Percentiles rank a stretch among this genome's conserved stretches.
These are phyloP conservation scores for Tricholauxania praeusta DNA, from an alignment of 2,888 invertebrate species.

Conservation along the genomic window DNA sequence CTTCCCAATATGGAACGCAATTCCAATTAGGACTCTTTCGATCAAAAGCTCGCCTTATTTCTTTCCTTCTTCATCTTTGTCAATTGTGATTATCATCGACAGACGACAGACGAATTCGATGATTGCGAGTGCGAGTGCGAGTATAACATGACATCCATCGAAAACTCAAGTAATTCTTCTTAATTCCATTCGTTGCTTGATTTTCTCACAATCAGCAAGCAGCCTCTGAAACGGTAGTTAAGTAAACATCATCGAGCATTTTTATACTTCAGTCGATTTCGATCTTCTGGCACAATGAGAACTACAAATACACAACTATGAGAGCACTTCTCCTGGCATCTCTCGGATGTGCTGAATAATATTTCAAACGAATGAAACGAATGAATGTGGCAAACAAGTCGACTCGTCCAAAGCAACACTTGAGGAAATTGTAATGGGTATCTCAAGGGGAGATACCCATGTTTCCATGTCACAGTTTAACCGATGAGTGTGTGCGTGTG, in stretches of 20 bases:
- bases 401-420: conserved; percentile 8
- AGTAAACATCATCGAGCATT: conserved; percentile 29
- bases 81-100: conserved; percentile 15
- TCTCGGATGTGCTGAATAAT: conserved; percentile 30
- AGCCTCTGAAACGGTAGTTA: conserved; percentile 33
- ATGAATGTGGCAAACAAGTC: conserved; percentile 21
- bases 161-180: conserved; percentile 13
- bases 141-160: conserved; percentile 2
- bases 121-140: not conserved
- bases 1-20: not conserved
- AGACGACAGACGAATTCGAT: not conserved
- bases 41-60: not conserved
- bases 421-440: conserved; percentile 18
- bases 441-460: too few species aligned
- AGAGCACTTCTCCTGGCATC: conserved; percentile 3
- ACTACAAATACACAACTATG: conserved; percentile 11
- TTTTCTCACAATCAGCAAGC: conserved; percentile 28
- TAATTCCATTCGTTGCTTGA: conserved; percentile 23
- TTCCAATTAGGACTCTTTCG: conserved; percentile 15
- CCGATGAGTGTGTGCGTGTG: conserved; percentile 4
- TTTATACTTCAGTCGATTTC: conserved; percentile 22
- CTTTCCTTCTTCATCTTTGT: not conserved
- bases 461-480: too few species aligned
- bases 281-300: conserved; percentile 12
- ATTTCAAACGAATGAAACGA: conserved; percentile 10